A percentile compares a stretch with the other conserved stretches of the same genome.
These are phyloP conservation scores for Riparia riparia DNA, from an alignment of 2,113 vertebrate genomes.

Conservation along the genomic window DNA sequence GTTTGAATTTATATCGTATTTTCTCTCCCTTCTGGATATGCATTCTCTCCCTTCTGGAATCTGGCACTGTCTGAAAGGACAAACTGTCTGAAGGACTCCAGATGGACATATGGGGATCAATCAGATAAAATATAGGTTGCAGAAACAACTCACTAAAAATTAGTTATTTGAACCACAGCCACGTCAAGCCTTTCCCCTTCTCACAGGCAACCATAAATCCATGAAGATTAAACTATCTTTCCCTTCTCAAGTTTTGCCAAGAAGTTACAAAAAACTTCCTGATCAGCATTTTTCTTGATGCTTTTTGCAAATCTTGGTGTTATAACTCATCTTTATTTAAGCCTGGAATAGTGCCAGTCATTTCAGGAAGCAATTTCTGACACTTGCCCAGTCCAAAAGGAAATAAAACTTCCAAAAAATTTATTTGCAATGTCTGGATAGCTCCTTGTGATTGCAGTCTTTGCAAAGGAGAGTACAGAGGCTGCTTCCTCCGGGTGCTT, in stretches of 20 bases:
- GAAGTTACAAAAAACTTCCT: not conserved
- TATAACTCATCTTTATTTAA: conserved; percentile 42
- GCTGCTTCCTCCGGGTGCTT: not conserved
- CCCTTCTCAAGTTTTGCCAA: conserved; percentile 25
- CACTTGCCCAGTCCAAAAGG: not conserved
- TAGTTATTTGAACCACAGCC: conserved; percentile 27
- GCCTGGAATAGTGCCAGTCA: not conserved
- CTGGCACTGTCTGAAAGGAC: not conserved
- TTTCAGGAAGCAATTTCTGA: not conserved
- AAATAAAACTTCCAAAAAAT: not conserved
- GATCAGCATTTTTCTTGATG: conserved; percentile 32
- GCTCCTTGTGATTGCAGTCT: not conserved
- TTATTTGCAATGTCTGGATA: not conserved
- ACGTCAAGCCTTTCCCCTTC: not conserved
- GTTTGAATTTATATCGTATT: conserved; percentile 48
- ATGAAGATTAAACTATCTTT: not conserved
- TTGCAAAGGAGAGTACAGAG: accelerated
- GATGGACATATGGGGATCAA: not conserved
- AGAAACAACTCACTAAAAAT: conserved; percentile 23
- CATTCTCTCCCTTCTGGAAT: not conserved
- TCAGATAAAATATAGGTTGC: not conserved
- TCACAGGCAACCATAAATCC: conserved; percentile 30
- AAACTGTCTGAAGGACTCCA: not conserved
- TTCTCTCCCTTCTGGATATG: conserved; percentile 31
- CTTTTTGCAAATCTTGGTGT: not conserved